phyloP scores from a whole-genome alignment of 2,888 invertebrate genomes.

The Drosophila emarginata region DNA sequence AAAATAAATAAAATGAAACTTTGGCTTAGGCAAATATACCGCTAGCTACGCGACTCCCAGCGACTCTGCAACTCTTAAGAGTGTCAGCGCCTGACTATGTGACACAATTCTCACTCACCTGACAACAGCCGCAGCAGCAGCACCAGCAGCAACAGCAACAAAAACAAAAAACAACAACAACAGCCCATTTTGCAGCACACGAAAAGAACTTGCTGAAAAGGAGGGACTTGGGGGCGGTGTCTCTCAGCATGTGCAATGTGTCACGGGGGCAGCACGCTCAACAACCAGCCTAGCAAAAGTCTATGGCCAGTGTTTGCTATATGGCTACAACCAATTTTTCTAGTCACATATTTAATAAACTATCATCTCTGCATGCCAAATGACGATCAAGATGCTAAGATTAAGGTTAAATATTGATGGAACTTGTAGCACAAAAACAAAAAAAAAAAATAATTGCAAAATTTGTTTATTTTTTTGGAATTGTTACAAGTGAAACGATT shows the following conservation, averaged over 20 bases:
- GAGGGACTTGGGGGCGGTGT: slow-evolving; percentile 16
- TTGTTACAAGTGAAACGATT: too few relatives aligned
- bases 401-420: not conserved
- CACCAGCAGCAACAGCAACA: too few relatives aligned
- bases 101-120: slow-evolving; percentile 80
- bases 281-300: slow-evolving; percentile 20
- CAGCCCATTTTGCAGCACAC: slow-evolving; percentile 24
- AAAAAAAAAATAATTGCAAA: not conserved
- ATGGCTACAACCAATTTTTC: slow-evolving; percentile 13
- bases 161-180: slow-evolving; percentile 1
- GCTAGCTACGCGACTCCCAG: slow-evolving; percentile 34
- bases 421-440: not conserved
- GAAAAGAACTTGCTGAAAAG: slow-evolving; percentile 18
- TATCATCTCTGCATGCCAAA: slow-evolving; percentile 41
- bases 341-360: slow-evolving; percentile 34
- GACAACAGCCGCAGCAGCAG: slow-evolving; percentile 36
- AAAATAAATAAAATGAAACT: slow-evolving; percentile 20
- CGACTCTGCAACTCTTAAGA: slow-evolving; percentile 39
- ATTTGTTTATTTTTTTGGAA: too few relatives aligned
- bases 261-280: slow-evolving; percentile 74
- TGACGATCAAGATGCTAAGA: not conserved
- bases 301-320: slow-evolving; percentile 15
- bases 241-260: slow-evolving; percentile 73
- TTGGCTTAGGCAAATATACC: slow-evolving; percentile 50
- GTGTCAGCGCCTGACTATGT: slow-evolving; percentile 75